Evolutionary conservation across 2,888 invertebrate species (phyloP), one percentile per base, ranked within the genome.

Genomic region (Patella ulyssiponensis): DNA sequence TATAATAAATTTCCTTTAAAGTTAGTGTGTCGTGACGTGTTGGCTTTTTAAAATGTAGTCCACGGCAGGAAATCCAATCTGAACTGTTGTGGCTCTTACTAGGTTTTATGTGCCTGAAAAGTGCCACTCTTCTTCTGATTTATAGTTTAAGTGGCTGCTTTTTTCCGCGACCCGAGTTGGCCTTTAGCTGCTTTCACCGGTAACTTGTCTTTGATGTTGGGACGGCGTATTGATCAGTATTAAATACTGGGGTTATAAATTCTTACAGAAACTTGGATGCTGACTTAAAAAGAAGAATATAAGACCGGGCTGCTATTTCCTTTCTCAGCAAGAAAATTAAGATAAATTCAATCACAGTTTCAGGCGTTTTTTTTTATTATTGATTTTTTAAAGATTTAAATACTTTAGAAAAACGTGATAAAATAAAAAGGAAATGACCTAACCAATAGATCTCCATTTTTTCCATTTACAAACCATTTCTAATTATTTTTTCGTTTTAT

Each of bases 151-250:
- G 64, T 64, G 64, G 64, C 64, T 64, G 64, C 64, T 64, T 64
- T 64, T 64, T 64, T 64, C 64, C 44, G 20, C 64, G 64, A 64
- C 64, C 64, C 64, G 64, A 64, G 64, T 64, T 23, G 64, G 64
- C 64, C 64, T 64, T 64, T 64, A 64, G 64, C 23, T 64, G 23
- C 20, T 23, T 64, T 14, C 23, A 64, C 64, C 64, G 64, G 64
- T 64, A 64, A 64, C 20, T 20, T 64, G 20, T 64, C 64, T 64
- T 64, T 64, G 64, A 64, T 64, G 64, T 64, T 20, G 23, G 64
- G 23, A 20, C 12, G 12, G 64, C 23, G 64, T 64, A 64, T 64
- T 64, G 64, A 64, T 64, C 64, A 64, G 20, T 23, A 23, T 64
- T 64, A 64, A 64, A 64, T 64, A 64, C 64, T 64, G 15, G 64